phyloP scores from a whole-genome alignment of 1,140 invertebrate genomes.

The Rhopalosiphum padi region DNA sequence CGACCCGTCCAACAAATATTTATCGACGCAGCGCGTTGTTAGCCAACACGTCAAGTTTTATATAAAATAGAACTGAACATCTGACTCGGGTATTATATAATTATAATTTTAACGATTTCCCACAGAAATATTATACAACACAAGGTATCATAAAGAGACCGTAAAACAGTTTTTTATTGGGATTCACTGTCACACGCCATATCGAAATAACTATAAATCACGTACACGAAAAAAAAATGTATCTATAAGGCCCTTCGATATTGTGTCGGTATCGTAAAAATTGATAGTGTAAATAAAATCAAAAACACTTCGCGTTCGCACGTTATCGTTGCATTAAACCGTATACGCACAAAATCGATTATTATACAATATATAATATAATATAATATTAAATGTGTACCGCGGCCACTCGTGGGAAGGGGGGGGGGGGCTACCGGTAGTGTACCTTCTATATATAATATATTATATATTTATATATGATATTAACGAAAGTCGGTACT shows the following conservation, averaged over 20 bases:
- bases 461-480: too few relatives aligned
- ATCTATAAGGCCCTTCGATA: not conserved
- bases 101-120: not conserved
- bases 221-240: not conserved
- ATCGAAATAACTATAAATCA: slow-evolving; percentile 1
- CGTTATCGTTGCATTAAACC: too few relatives aligned
- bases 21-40: not conserved
- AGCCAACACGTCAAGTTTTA: not conserved
- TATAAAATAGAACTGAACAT: not conserved
- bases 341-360: too few relatives aligned
- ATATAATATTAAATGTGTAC: too few relatives aligned
- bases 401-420: too few relatives aligned
- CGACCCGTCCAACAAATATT: not conserved
- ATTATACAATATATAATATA: too few relatives aligned
- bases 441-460: too few relatives aligned
- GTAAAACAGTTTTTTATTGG: slow-evolving; percentile 12
- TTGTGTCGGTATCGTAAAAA: not conserved
- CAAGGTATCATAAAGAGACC: not conserved
- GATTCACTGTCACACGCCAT: not conserved
- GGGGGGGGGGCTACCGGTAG: too few relatives aligned
- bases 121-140: not conserved
- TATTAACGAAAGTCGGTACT: not conserved
- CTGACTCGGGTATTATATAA: not conserved
- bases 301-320: not conserved
- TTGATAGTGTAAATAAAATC: not conserved